phyloP scores from a whole-genome alignment of 2,797 vertebrate species.

The Babyrousa celebensis region DNA sequence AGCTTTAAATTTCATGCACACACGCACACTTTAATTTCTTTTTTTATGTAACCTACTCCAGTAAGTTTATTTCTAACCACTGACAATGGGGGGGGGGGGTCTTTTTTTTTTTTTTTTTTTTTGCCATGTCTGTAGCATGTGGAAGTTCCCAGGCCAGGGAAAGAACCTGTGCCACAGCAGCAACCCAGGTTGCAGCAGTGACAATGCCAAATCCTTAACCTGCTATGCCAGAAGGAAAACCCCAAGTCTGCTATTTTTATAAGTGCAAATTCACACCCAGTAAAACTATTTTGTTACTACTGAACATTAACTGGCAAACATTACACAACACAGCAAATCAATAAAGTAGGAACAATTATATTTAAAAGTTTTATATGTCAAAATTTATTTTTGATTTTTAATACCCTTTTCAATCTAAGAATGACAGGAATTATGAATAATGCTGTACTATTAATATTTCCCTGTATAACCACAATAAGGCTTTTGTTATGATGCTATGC shows the following conservation, averaged over 20 bases:
- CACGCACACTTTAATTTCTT: background rate
- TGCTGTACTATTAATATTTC: background rate
- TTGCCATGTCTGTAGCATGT: too few species aligned
- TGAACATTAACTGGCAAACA: background rate
- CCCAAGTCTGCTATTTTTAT: background rate
- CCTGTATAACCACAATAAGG: background rate
- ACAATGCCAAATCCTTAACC: too few species aligned
- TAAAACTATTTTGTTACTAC: conserved; percentile 1
- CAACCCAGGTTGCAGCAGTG: too few species aligned
- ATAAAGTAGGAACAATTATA: conserved; percentile 7
- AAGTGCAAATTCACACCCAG: background rate
- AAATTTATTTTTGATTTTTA: conserved; percentile 37
- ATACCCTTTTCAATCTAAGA: conserved; percentile 21
- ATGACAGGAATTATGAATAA: conserved; percentile 43
- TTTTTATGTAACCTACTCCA: conserved; percentile 3
- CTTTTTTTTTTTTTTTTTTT: too few species aligned
- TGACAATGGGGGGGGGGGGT: too few species aligned
- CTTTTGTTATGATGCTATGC: background rate
- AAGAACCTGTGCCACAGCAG: too few species aligned
- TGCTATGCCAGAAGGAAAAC: too few species aligned
- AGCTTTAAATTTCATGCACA: conserved; percentile 30
- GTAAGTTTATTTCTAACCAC: background rate
- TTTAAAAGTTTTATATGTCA: background rate
- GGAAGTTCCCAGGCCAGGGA: too few species aligned
- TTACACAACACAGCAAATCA: conserved; percentile 18